These are phyloP conservation scores for Microdon myrmicae DNA, from an alignment of 2,888 invertebrate genomes.

Conservation along the genomic window DNA sequence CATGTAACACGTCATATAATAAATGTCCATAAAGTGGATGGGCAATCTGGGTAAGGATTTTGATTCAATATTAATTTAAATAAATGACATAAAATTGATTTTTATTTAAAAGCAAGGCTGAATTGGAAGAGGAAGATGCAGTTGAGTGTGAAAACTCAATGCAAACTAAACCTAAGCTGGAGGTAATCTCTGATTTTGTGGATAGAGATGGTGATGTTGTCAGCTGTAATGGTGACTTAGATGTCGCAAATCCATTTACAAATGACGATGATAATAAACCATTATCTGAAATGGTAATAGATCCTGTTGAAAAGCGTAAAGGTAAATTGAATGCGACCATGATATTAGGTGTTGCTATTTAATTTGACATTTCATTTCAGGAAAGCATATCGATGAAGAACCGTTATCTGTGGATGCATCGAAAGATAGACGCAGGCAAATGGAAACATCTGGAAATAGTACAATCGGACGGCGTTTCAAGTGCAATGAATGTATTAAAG, in stretches of 20 bases:
- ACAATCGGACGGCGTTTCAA: slow-evolving; percentile 62
- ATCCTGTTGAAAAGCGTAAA: neutral
- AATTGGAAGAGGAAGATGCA: too few relatives aligned
- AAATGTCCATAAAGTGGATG: slow-evolving; percentile 61
- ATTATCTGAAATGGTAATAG: slow-evolving; percentile 43
- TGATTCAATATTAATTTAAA: too few relatives aligned
- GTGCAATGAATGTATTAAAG: slow-evolving; percentile 66
- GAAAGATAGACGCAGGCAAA: too few relatives aligned
- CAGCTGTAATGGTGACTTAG: slow-evolving; percentile 18
- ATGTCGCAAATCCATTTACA: slow-evolving; percentile 59
- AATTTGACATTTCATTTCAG: slow-evolving; percentile 3
- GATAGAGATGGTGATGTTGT: slow-evolving; percentile 3
- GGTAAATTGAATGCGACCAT: neutral
- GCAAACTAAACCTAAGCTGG: too few relatives aligned
- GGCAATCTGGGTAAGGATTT: too few relatives aligned
- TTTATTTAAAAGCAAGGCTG: too few relatives aligned
- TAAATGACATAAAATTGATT: too few relatives aligned
- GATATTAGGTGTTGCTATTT: slow-evolving; percentile 11
- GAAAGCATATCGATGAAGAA: neutral
- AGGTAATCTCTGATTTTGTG: neutral
- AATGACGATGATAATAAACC: slow-evolving; percentile 58
- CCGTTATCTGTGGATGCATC: too few relatives aligned
- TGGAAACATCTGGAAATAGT: too few relatives aligned
- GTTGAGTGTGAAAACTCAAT: too few relatives aligned
- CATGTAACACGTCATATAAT: slow-evolving; percentile 68